phyloP scores from a whole-genome alignment of 2,113 vertebrate species.

The Uropsilus gracilis region DNA sequence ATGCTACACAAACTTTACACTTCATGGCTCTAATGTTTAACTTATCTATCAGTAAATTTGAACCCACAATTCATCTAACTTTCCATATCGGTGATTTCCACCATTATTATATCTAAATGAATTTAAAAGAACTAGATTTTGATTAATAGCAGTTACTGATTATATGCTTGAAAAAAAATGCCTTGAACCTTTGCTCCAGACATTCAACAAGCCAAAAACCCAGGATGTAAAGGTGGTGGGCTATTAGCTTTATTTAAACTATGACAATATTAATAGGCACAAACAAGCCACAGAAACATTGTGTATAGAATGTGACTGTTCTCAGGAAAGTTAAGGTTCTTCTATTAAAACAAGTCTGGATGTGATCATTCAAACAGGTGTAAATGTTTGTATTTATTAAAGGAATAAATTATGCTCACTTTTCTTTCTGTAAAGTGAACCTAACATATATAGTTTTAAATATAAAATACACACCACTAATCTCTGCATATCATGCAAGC shows the following conservation, averaged over 20 bases:
- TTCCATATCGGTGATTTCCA: slow-evolving; percentile 70
- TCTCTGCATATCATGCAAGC: neutral
- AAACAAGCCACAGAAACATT: slow-evolving; percentile 70
- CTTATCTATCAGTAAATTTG: slow-evolving; percentile 44
- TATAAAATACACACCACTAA: neutral
- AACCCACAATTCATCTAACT: slow-evolving; percentile 68
- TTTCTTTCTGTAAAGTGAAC: neutral
- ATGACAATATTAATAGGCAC: slow-evolving; percentile 74
- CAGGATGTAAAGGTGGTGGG: slow-evolving; percentile 74
- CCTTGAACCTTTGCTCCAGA: slow-evolving; percentile 78
- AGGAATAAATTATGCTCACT: neutral
- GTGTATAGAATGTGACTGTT: slow-evolving; percentile 29
- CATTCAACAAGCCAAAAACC: slow-evolving; percentile 79
- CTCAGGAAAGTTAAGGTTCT: neutral
- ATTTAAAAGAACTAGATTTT: slow-evolving; percentile 77
- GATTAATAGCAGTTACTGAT: slow-evolving; percentile 79
- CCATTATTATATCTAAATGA: slow-evolving; percentile 81
- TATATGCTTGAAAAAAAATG: slow-evolving; percentile 78
- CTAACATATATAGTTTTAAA: neutral
- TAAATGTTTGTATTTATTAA: neutral
- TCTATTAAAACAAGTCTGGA: slow-evolving; percentile 7
- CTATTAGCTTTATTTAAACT: slow-evolving; percentile 81
- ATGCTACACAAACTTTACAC: slow-evolving; percentile 78
- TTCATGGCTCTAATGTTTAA: slow-evolving; percentile 72
- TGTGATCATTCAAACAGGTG: slow-evolving; percentile 53